phyloP scores from a whole-genome alignment of 1,140 invertebrate genomes.

The Pseudomyrmex flavicornis region DNA sequence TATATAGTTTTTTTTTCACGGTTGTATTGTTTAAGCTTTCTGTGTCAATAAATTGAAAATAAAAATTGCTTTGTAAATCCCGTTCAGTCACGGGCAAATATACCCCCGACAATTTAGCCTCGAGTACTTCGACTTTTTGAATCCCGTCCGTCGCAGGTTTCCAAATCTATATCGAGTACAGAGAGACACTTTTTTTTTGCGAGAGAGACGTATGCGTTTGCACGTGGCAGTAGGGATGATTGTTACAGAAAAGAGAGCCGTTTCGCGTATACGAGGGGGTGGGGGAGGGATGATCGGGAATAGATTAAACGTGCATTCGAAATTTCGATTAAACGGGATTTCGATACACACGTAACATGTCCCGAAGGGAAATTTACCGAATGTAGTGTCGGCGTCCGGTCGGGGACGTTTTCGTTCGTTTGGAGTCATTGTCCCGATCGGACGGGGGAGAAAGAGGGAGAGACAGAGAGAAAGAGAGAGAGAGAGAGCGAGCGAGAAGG shows the following conservation, averaged over 20 bases:
- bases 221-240: slow-evolving; percentile 13
- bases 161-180: slow-evolving; percentile 20
- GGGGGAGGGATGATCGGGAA: background rate
- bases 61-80: slow-evolving; percentile 51
- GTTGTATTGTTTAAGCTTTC: slow-evolving; percentile 46
- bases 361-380: slow-evolving; percentile 78
- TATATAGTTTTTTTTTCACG: background rate
- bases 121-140: slow-evolving; percentile 52
- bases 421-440: slow-evolving; percentile 53
- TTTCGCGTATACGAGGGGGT: background rate
- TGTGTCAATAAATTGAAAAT: slow-evolving; percentile 40
- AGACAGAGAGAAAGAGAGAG: background rate
- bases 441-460: slow-evolving; percentile 11
- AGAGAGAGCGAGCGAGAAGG: background rate
- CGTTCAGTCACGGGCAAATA: slow-evolving; percentile 4
- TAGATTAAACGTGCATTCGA: slow-evolving; percentile 64
- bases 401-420: slow-evolving; percentile 41
- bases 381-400: slow-evolving; percentile 54
- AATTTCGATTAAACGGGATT: slow-evolving; percentile 82
- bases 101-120: slow-evolving; percentile 46
- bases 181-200: slow-evolving; percentile 19
- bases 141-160: slow-evolving; percentile 40
- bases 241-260: slow-evolving; percentile 8
- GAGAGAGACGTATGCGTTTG: slow-evolving; percentile 22
- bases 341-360: slow-evolving; percentile 78